Evolutionary conservation across 2,113 vertebrate genomes (phyloP), one percentile per base, ranked within the genome.

Genomic region (Sclerurus mexicanus): DNA sequence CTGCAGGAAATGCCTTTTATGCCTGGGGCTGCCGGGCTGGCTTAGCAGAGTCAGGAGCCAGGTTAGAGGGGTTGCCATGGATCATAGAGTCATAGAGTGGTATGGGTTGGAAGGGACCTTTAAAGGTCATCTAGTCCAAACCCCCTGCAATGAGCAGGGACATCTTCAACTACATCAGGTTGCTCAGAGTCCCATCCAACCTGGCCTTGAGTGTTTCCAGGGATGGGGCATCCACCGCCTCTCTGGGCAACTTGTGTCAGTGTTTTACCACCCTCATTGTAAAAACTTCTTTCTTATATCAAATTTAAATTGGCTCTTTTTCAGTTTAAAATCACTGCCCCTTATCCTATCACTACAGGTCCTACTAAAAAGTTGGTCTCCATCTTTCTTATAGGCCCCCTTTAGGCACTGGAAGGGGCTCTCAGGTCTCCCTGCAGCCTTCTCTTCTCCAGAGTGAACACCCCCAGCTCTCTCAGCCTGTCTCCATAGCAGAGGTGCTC

Each of bases 41-140:
- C 37, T 4, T 3, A 18, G 44, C 16, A 64, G 49, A 56, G n/a
- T 17, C 9, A 22, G 22, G 6, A 19, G 9, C 16, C 56, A 72
- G 19, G 27, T 28, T 14, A 14, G 28, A 84, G 30, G 4, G 8
- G 5, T 3, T 89, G 42, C 42, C 1, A 0, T 4, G 5, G 58
- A 42, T 63, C 47, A 37, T 0, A 55, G 25, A 83, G 33, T 49
- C 35, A 31, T 9, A 37, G 22, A 77, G 37, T 12, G 8, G 5
- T 49, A 63, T 63, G 35, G 18, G 7, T 56, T 33, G 35, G 40
- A 77, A 50, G 42, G 27, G 21, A 33, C 25, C 7, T 62, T 55
- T 28, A 28, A 76, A 62, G 25, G 8, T 27, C 21, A 33, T 33
- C 18, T 28, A 49, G 21, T 56, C 27, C 63, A 84, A 33, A 63